A percentile compares a stretch with the other conserved stretches of the same genome.
These are phyloP conservation scores for Brachionus plicatilis DNA, from an alignment of 1,140 invertebrate genomes.

Conservation along the genomic window DNA sequence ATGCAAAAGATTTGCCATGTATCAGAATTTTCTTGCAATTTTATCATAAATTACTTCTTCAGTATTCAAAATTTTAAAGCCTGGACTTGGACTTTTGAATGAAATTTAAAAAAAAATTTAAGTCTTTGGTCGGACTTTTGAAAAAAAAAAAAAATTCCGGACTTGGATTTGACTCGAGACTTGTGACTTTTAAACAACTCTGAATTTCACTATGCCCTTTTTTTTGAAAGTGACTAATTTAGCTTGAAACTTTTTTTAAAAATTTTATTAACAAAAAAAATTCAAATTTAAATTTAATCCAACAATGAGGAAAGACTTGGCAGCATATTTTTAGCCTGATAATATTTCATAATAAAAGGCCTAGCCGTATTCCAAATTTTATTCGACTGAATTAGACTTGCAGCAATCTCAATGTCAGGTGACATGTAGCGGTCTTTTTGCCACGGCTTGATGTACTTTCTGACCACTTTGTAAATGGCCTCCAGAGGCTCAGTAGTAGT, in stretches of 20 bases:
- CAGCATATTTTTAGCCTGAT: not conserved
- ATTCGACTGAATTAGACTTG: slow-evolving; percentile 60
- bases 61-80: too few species aligned
- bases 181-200: too few species aligned
- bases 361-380: slow-evolving; percentile 46
- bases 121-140: too few species aligned
- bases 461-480: slow-evolving; percentile 62
- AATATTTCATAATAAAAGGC: slow-evolving; percentile 17
- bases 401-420: slow-evolving; percentile 64
- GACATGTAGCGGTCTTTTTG: slow-evolving; percentile 66
- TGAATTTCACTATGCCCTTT: too few species aligned
- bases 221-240: too few species aligned
- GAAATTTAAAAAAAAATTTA: too few species aligned
- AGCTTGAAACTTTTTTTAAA: not conserved
- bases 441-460: slow-evolving; percentile 58
- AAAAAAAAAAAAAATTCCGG: too few species aligned
- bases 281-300: not conserved
- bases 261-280: slow-evolving; percentile 12
- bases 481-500: slow-evolving; percentile 67
- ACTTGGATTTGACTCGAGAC: too few species aligned
- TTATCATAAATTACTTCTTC: too few species aligned
- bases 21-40: too few species aligned
- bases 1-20: too few species aligned
- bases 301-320: not conserved
- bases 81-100: too few species aligned